Evolutionary conservation across 2,888 invertebrate species (phyloP), one percentile per base, ranked within the genome.

Genomic region (Andrena fulva): DNA sequence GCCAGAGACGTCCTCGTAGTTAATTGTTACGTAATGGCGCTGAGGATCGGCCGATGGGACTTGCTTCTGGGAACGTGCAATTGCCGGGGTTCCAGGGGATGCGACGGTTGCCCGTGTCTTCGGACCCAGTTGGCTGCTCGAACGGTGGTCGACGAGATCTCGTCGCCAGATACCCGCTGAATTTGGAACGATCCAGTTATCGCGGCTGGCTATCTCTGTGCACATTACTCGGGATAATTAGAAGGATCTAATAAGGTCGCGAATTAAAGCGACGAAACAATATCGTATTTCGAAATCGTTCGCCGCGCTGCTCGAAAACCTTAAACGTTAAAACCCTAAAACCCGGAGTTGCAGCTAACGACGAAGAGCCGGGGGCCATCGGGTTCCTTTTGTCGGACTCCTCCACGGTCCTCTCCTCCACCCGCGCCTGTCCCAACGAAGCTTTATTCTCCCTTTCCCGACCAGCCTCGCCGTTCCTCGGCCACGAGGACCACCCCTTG

Each of bases 401-500:
- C 29, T 56, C 54, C 56, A 24, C 54, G 63, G 66, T 52, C 50
- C 64, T 52, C 68, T 48, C 27, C 27, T 54, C 29, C 48, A 54
- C n/a, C 16, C n/a, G 31, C 12, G 31, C 63, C 50, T 52, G 73
- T 71, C 63, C 68, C 48, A 16, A 6, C 66, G 56, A 75, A 79
- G 83, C 72, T 86, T 82, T 86, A 79, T 80, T 80, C 82, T 83
- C 85, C 86, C 70, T 85, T 84, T 83, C 77, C 80, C 70, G 78
- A 16, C 68, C 33, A 56, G 73, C 50, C 48, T 62, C 75, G 82
- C 77, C 81, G 82, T 77, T 81, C 69, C 72, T 82, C 67, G 72
- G 35, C 69, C 64, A 52, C 80, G 70, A 81, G 84, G 87, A 87
- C 87, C 87, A 87, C 85, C 87, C 87, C 79, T 82, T 82, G 71